phyloP scores from a whole-genome alignment of 1,140 invertebrate species.

The Notospermus geniculatus region DNA sequence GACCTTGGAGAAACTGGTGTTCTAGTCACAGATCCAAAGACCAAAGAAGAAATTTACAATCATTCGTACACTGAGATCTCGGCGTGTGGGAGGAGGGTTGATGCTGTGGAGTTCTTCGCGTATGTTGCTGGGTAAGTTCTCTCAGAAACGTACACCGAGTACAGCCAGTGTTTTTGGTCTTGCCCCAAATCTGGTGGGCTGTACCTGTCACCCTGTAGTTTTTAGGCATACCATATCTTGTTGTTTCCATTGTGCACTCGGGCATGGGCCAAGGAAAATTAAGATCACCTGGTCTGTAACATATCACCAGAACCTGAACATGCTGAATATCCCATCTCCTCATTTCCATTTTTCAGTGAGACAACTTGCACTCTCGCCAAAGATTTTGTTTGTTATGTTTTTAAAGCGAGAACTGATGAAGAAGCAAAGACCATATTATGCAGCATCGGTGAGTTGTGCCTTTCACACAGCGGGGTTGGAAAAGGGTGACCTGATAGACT shows the following conservation, averaged over 20 bases:
- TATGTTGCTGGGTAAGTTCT: constrained; percentile 64
- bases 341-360: constrained; percentile 56
- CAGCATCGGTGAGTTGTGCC: constrained; percentile 36
- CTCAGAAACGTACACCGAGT: too few relatives aligned
- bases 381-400: constrained; percentile 62
- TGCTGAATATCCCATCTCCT: too few relatives aligned
- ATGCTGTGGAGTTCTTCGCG: constrained; percentile 62
- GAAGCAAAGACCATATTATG: constrained; percentile 48
- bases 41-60: constrained; percentile 51
- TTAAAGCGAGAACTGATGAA: constrained; percentile 57
- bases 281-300: not conserved
- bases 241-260: not conserved
- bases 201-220: not conserved
- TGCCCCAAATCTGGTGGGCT: not conserved
- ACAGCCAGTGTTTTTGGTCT: too few relatives aligned
- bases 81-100: constrained; percentile 62
- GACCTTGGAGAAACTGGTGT: constrained; percentile 21
- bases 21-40: constrained; percentile 3
- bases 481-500: too few relatives aligned
- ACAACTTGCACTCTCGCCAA: constrained; percentile 62
- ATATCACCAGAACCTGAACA: not conserved
- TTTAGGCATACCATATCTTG: not conserved
- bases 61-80: constrained; percentile 68
- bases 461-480: too few relatives aligned
- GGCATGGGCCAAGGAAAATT: not conserved